Base-by-base conservation (phyloP, 2,888 invertebrate genomes). In the Volucella inflata region DNA sequence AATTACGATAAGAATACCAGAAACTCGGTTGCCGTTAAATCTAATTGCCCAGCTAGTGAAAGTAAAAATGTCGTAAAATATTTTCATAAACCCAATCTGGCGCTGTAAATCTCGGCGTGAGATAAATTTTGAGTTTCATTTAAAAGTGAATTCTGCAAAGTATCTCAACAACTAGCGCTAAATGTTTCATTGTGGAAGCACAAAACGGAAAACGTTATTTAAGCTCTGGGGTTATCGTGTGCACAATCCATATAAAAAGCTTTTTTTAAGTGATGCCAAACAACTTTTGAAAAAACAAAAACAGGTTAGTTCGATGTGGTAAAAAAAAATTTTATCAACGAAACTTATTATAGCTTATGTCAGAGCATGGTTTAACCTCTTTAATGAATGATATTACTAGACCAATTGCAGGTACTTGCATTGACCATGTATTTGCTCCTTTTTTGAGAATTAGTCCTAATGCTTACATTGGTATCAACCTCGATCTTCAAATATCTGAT, bases 31-130 rank as follows among this genome's bases (percentile, higher is more conserved):
- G 42, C 16, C 53, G 38, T 62, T 70, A 72, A 72, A 72, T 50
- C 72, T 72, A 62, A 72, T 72, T 72, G 62, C 55, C 30, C 21
- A 42, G 16, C 51, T 62, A 72, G 70, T 59, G 46, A 36, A 70
- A 17, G 62, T 62, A 72, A 72, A 62, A 72, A 62, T 53, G 53
- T 62, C 62, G 53, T 72, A 44, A 72, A 72, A 72, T 53, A 30
- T 44, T 67, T 59, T 50, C 59, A 68, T 60, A 50, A 50, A 50
- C 36, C 16, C 30, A 65, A 65, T 57, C 57, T 14, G 44, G 30
- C 9, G 36, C 10, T 46, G 36, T 50, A 53, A 72, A 72, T 75
- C 57, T 30, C 14, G 6, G 30, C 30, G 6, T 17, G 16, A 17
- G 14, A 42, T 57, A 40, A 17, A 50, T 75, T 57, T 30, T 30